A percentile compares a stretch with the other conserved stretches of the same genome.
These are phyloP conservation scores for Caenorhabditis sp. DNA, from an alignment of 2,888 invertebrate species.

Conservation along the genomic window DNA sequence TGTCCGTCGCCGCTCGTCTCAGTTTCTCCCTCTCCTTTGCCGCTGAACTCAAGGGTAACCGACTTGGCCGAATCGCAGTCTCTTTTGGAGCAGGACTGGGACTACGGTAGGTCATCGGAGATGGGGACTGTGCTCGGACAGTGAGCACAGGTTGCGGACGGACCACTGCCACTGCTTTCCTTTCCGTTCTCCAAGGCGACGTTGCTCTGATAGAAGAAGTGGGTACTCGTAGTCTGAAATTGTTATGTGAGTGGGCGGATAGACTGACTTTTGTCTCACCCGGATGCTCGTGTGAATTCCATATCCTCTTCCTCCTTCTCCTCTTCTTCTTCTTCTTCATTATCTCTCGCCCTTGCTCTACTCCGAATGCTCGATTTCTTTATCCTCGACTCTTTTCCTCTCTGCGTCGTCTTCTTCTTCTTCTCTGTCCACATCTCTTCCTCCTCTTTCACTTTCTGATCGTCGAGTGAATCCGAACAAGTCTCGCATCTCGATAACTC, in stretches of 20 bases:
- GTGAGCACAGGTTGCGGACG: slow-evolving; percentile 81
- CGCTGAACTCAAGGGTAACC: slow-evolving; percentile 71
- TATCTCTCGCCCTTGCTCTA: slow-evolving; percentile 24
- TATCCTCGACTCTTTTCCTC: slow-evolving; percentile 30
- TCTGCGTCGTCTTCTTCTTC: slow-evolving; percentile 56
- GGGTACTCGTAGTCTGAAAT: slow-evolving; percentile 53
- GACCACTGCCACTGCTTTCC: slow-evolving; percentile 77
- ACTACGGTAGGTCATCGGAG: slow-evolving; percentile 62
- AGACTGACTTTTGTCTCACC: slow-evolving; percentile 8
- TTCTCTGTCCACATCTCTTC: slow-evolving; percentile 76
- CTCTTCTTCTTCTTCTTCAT: slow-evolving; percentile 15
- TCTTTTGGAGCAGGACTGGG: slow-evolving; percentile 67
- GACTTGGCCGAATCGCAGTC: slow-evolving; percentile 54
- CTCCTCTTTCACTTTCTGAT: slow-evolving; percentile 75
- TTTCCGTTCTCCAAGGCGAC: slow-evolving; percentile 71
- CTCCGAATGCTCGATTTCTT: slow-evolving; percentile 44
- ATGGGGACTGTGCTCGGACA: slow-evolving; percentile 63
- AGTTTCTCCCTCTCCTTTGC: slow-evolving; percentile 63
- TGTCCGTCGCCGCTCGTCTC: slow-evolving; percentile 44
- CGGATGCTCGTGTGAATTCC: slow-evolving; percentile 23
- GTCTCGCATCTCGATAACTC: slow-evolving; percentile 79
- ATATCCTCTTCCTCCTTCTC: no score
- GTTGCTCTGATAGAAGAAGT: slow-evolving; percentile 53
- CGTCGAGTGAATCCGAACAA: slow-evolving; percentile 66
- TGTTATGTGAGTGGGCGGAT: background rate